Conservation (phyloP, 2,113 vertebrate species). For the Sula dactylatra region DNA sequence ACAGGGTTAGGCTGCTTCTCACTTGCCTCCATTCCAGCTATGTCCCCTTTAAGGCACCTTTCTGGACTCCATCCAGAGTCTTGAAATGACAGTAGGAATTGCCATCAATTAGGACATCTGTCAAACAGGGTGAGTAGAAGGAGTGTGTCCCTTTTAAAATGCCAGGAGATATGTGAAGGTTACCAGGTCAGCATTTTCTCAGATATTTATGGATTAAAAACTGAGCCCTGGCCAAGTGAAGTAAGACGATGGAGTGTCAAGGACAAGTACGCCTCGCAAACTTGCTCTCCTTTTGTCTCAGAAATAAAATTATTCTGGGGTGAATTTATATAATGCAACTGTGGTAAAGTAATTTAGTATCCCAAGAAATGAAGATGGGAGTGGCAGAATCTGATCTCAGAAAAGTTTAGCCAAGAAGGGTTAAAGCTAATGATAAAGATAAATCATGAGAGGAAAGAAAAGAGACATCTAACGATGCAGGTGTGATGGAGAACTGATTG, state of each 20-base stretch:
- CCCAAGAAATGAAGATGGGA: neutral
- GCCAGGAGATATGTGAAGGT: conserved; percentile 5
- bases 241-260: neutral
- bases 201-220: conserved; percentile 59
- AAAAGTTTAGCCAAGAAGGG: neutral
- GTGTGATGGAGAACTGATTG: neutral
- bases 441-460: neutral
- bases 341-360: neutral
- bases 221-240: conserved; percentile 4
- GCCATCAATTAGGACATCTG: conserved; percentile 13
- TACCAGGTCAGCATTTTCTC: conserved; percentile 42
- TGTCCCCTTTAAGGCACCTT: neutral
- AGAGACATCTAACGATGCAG: neutral
- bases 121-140: neutral
- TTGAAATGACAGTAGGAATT: neutral
- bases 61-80: neutral
- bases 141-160: conserved; percentile 24
- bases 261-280: neutral
- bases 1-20: neutral
- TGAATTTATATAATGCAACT: neutral
- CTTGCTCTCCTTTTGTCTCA: neutral
- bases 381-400: neutral
- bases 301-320: neutral
- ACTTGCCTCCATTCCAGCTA: neutral
- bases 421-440: neutral